Percentiles rank a stretch among this genome's conserved stretches.
These are phyloP conservation scores for silkworm (Bombyx mori) DNA, from an alignment of 1,140 invertebrate genomes.

Conservation along the genomic window ASM3026992v2 NC_085116.1:10332501-10333000, in stretches of 20 bases:
- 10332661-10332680: slow-evolving; percentile 95
- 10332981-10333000: no score
- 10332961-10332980: no score
- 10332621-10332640: slow-evolving; percentile 96
- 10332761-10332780: slow-evolving; percentile 81
- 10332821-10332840: slow-evolving; percentile 87
- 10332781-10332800: slow-evolving; percentile 82
- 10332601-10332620: slow-evolving; percentile 89
- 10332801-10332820: slow-evolving; percentile 89
- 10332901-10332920: no score
- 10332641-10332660: slow-evolving; percentile 91
- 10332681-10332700: slow-evolving; percentile 97
- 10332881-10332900: no score
- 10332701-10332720: slow-evolving; percentile 93
- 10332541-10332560: neutral
- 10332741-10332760: slow-evolving; percentile 98
- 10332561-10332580: neutral
- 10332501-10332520: neutral
- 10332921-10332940: no score
- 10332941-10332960: no score
- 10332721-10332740: slow-evolving; percentile 94
- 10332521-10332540: neutral
- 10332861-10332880: no score
- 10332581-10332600: slow-evolving; percentile 73
- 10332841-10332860: slow-evolving; percentile 68